Evolutionary conservation across 2,888 invertebrate species (phyloP).

Genomic region (Chrysolina haemoptera): DNA sequence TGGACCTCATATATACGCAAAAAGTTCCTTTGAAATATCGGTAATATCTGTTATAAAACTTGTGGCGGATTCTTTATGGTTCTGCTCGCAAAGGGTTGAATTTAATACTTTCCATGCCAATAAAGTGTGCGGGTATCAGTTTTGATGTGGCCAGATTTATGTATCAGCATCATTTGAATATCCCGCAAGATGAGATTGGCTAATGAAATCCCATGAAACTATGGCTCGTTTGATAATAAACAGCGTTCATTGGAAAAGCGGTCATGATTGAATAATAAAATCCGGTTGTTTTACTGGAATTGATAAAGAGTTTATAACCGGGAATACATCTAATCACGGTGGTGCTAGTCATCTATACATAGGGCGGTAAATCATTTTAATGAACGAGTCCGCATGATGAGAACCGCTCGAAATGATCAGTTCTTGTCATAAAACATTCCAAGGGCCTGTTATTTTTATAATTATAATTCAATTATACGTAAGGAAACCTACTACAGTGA

Average conservation of each 20-base stretch:
- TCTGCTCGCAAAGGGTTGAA: slow-evolving; percentile 38
- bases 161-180: slow-evolving; percentile 15
- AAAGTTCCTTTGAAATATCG: slow-evolving; percentile 44
- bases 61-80: slow-evolving; percentile 42
- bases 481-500: no score
- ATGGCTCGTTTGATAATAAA: background rate
- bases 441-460: no score
- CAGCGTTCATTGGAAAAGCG: background rate
- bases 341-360: background rate
- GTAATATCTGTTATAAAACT: slow-evolving; percentile 46
- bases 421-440: no score
- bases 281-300: background rate
- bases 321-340: no score
- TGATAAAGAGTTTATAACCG: background rate
- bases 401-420: no score
- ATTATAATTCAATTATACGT: no score
- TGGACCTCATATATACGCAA: slow-evolving; percentile 43
- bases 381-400: no score
- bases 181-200: slow-evolving; percentile 7
- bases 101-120: slow-evolving; percentile 35
- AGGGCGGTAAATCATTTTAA: no score
- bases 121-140: slow-evolving; percentile 27
- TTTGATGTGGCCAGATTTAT: slow-evolving; percentile 18
- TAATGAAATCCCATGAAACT: slow-evolving; percentile 11
- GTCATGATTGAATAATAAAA: background rate